Evolutionary conservation across 2,888 invertebrate genomes (phyloP), one percentile per base, ranked within the genome.

Genomic region (Lasioglossum malachurum): DNA sequence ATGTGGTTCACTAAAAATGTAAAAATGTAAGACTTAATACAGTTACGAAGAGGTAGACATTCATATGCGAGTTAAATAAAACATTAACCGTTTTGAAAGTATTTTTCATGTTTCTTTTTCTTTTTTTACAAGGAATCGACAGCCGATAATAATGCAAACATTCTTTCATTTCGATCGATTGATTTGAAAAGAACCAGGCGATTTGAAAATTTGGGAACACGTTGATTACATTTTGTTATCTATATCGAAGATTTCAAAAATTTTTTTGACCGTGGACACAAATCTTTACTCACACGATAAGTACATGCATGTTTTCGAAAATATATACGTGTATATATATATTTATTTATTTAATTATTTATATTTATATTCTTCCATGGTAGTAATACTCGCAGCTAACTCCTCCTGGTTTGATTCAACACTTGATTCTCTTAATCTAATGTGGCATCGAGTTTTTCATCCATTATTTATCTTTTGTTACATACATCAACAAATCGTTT

Each of bases 1-100:
- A 95, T 95, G 93, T 92, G 94, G 94, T 95, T 85, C 94, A 93
- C 94, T 95, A 94, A 94, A 94, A 94, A 93, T 94, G 94, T 94
- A 95, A 95, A 94, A 94, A 93, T 95, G 94, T 94, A 94, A 94
- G 94, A 94, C 93, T 94, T 94, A 95, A 94, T 94, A 94, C 93
- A 93, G 90, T 94, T 94, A 93, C 89, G 91, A 94, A 92, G 94
- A 94, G 94, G 94, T 94, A 94, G 94, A 93, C 93, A 93, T 92
- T 93, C 91, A 92, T 92, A 92, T 93, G 91, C 90, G 92, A 91
- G 90, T 92, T 91, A 93, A 93, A 91, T 92, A 91, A 44, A 91
- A 90, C 89, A 72, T 87, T 87, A 86, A 88, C 73, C 80, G 49
- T 88, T 87, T 79, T 82, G 73, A 86, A 84, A 78, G 64, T 71